Evolutionary conservation across 2,797 vertebrate species (phyloP).

Genomic region (Mus minutoides): DNA sequence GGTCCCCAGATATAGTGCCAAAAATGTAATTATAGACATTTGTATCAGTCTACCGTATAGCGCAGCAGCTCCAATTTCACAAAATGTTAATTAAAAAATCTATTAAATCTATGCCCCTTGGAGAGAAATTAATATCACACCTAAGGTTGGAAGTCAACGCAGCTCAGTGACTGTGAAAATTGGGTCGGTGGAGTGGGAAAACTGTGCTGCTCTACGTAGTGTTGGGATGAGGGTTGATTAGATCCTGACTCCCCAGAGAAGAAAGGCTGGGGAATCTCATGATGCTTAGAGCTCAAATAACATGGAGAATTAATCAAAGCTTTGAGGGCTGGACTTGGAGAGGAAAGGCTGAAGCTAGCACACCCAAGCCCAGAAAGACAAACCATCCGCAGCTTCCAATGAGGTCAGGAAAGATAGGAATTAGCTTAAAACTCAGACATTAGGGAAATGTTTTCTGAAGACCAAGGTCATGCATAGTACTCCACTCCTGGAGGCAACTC

Average conservation of each 20-base stretch:
- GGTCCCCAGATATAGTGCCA: conserved; percentile 80
- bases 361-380: not conserved
- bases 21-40: conserved; percentile 85
- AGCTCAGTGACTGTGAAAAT: conserved; percentile 74
- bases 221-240: not conserved
- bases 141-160: conserved; percentile 72
- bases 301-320: not conserved
- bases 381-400: not conserved
- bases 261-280: not conserved
- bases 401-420: conserved; percentile 24
- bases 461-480: not conserved
- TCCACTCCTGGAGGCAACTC: not conserved
- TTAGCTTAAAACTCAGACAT: conserved; percentile 8
- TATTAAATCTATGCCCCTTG: conserved; percentile 82
- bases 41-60: conserved; percentile 80
- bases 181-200: conserved; percentile 44
- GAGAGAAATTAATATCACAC: conserved; percentile 84
- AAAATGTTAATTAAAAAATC: conserved; percentile 86
- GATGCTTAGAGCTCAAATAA: not conserved
- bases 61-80: conserved; percentile 83
- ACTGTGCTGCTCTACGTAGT: not conserved
- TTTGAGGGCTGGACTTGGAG: not conserved
- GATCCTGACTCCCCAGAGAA: not conserved
- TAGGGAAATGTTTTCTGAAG: conserved; percentile 43
- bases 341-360: not conserved